Base-by-base conservation (phyloP, 1,140 invertebrate genomes). In the Bombus breviceps region DNA sequence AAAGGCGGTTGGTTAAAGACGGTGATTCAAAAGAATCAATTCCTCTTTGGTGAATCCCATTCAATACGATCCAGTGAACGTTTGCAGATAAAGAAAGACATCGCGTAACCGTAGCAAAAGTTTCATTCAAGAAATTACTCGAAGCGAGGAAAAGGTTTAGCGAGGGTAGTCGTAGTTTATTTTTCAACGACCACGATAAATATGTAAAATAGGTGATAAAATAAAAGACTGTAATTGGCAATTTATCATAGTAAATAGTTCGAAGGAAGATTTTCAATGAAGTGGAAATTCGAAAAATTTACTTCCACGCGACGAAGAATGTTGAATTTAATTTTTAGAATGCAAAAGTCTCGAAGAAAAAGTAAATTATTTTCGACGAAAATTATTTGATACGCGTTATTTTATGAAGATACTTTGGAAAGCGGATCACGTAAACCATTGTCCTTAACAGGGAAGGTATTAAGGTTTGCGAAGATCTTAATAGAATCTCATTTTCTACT, bases 261-360 rank as follows among this genome's bases (percentile, higher is more conserved):
- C 0, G 3, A 59, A 5, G 59, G 25, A 12, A 2, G 34, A 62
- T 62, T 10, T 47, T 62, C 59, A n/a, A 3, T 3, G 3, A 28
- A n/a, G 64, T 18, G 15, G 0, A 22, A 68, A 68, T 18, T 18
- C 25, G 37, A 43, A 43, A 72, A 72, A n/a, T 43, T n/a, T 25
- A 28, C 8, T 39, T 12, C 2, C 71, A 8, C 37, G 2, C 25
- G 28, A 6, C 0, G 25, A 9, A n/a, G 0, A 0, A 8, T 18
- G 25, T 3, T 18, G 32, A 39, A 15, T 28, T 43, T n/a, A 41
- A 1, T n/a, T 73, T 43, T 43, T 53, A 53, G 1, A 12, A 43
- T 73, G 28, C 39, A 22, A 28, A 41, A 18, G 5, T n/a, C 18
- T 32, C 15, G 64, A 32, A 18, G 13, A 18, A 22, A 15, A 53